Conservation (phyloP, 2,888 invertebrate genomes). For the Dolichopus griseipennis region DNA sequence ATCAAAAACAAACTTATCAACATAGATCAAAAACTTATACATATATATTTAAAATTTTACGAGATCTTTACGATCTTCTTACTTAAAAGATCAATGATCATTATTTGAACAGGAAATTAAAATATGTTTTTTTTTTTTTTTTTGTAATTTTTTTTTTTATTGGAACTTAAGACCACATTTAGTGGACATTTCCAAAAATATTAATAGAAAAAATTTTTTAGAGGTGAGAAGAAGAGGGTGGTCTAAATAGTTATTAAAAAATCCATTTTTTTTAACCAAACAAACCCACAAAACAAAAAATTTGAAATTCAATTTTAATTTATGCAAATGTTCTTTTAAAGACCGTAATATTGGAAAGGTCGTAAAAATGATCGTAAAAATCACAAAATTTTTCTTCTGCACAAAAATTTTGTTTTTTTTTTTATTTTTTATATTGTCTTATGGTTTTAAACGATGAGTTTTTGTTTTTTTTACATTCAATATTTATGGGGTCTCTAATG, state of each 20-base stretch:
- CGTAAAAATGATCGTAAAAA: not conserved
- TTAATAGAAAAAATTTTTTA: not conserved
- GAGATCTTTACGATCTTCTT: no score
- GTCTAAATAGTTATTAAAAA: not conserved
- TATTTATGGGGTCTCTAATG: slow-evolving; percentile 3
- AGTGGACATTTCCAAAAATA: no score
- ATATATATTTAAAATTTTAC: no score
- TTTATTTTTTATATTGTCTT: not conserved
- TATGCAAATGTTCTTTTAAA: slow-evolving; percentile 12
- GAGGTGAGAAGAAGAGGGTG: not conserved
- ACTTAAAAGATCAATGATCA: no score
- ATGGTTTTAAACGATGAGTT: not conserved
- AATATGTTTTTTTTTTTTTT: no score
- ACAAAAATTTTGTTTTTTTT: not conserved
- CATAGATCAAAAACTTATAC: no score
- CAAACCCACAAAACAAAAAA: not conserved
- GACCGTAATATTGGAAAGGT: slow-evolving; percentile 8
- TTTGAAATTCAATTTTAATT: not conserved
- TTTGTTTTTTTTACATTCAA: not conserved
- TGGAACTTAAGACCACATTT: no score
- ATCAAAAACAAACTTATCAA: no score
- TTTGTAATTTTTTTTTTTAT: not conserved
- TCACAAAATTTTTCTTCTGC: not conserved
- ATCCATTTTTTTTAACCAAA: no score
- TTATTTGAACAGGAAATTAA: no score